Evolutionary conservation across 2,113 vertebrate genomes (phyloP), one percentile per base, ranked within the genome.

Genomic region (Cacatua alba): DNA sequence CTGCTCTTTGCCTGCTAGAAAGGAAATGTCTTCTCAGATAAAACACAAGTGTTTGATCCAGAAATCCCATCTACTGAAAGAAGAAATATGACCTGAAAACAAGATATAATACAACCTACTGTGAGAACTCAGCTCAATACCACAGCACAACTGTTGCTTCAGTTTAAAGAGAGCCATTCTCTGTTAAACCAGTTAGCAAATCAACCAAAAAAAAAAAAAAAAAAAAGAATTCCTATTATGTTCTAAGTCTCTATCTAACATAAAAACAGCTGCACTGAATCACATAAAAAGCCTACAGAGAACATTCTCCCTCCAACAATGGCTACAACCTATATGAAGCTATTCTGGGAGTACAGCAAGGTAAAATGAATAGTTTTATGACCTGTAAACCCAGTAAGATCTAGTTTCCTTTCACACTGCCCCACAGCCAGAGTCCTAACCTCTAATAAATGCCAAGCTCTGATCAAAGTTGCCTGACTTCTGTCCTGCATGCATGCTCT

Each of bases 241-340:
- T 78, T 41, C 4, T 60, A 86, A 96, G 77, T 53, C 71, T 70
- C 88, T 44, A 23, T 55, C 79, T 77, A 81, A 84, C 43, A 39
- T 55, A n/a, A 84, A 89, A 94, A 85, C 95, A 94, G 95, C 93
- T 95, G 95, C 86, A 87, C 26, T 82, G 65, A 64, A 86, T 94
- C 86, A 87, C 89, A 87, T 84, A 95, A 92, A 88, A 86, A 51
- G 69, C 78, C 89, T 94, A 55, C 69, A 87, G 60, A 90, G 88
- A 60, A 39, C 48, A 70, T 94, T 94, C 48, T 92, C 60, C 35
- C 69, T 91, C 72, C 86, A 95, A 81, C 81, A 91, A 92, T 14
- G 65, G 69, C 94, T 87, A 93, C 55, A 71, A 94, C 31, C 2
- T 2, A 18, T 4, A 74, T 0, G 4, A 88, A 76, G 62, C 81